phyloP scores from a whole-genome alignment of 2,113 vertebrate genomes.

The Psephotus haematonotus region DNA sequence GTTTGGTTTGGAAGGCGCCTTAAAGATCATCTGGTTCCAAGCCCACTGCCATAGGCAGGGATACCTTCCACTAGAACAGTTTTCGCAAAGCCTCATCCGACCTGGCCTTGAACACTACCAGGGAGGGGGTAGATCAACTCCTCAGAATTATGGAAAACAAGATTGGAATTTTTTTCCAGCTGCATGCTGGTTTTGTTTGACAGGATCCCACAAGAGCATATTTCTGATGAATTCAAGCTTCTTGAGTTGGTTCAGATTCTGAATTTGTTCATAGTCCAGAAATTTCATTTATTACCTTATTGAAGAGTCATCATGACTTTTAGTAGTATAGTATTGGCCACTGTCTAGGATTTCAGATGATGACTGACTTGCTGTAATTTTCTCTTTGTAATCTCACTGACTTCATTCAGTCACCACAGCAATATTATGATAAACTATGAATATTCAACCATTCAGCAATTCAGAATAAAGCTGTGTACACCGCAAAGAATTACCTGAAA shows the following conservation, averaged over 20 bases:
- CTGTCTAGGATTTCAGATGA: not conserved
- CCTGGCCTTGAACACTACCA: not conserved
- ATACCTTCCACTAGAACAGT: not conserved
- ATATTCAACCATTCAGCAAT: not conserved
- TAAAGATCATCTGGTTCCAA: not conserved
- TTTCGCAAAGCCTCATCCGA: not conserved
- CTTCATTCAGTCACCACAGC: not conserved
- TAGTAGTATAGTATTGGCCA: not conserved
- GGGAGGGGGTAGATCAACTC: not conserved
- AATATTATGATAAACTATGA: not conserved
- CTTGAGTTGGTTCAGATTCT: not conserved
- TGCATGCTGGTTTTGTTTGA: not conserved
- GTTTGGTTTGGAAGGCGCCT: not conserved
- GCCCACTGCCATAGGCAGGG: not conserved
- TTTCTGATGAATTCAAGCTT: not conserved
- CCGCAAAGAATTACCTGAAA: constrained; percentile 68
- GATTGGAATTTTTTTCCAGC: not conserved
- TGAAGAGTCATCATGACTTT: not conserved
- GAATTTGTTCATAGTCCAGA: not conserved
- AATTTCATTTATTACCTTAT: not conserved
- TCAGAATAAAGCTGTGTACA: not conserved
- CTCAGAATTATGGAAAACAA: not conserved
- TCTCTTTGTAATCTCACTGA: not conserved
- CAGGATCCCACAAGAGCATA: not conserved
- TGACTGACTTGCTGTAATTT: not conserved